Evolutionary conservation across 1,140 invertebrate genomes (phyloP), one percentile per base, ranked within the genome.

Genomic region (Sycophila sp.): DNA sequence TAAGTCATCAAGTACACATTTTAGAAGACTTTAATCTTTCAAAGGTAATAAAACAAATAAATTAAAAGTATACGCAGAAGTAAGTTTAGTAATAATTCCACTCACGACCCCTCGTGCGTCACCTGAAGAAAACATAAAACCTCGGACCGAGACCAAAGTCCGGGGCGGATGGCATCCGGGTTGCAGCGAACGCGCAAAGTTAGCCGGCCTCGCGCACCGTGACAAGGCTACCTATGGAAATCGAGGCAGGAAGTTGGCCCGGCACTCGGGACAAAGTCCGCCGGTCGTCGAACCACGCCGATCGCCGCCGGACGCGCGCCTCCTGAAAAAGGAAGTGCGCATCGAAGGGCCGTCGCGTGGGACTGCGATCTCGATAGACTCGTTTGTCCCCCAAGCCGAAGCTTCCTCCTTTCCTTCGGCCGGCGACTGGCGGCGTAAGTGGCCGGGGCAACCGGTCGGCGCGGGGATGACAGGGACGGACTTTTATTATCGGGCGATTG

Each of bases 311-410:
- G 47, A 26, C 2, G 47, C 42, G 42, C 42, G 26, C n/a, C n/a
- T n/a, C n/a, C n/a, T n/a, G n/a, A n/a, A 56, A 28, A 26, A 53
- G 17, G 13, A 7, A 2, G n/a, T 4, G 26, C 28, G 17, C 32
- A 22, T 34, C 1, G 10, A 42, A 30, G 72, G 77, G 73, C 76
- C 40, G 74, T 62, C 60, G 62, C 75, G 79, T 82, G 80, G 74
- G 80, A 82, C 68, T 75, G 47, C 56, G 75, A 80, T 82, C 80
- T 82, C 75, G 78, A 82, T 78, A 79, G 77, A 80, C 81, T 81
- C 78, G 81, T 82, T 82, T 71, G 59, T 78, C 75, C 70, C 76
- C 78, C 63, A 49, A 69, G 51, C 42, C 68, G 73, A n/a, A 34
- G 56, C 42, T 63, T 63, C 22, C 68, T 53, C 13, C 58, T 63